Evolutionary conservation across 2,113 vertebrate genomes (phyloP), one percentile per base, ranked within the genome.

Genomic region (Variabilichromis moorii): DNA sequence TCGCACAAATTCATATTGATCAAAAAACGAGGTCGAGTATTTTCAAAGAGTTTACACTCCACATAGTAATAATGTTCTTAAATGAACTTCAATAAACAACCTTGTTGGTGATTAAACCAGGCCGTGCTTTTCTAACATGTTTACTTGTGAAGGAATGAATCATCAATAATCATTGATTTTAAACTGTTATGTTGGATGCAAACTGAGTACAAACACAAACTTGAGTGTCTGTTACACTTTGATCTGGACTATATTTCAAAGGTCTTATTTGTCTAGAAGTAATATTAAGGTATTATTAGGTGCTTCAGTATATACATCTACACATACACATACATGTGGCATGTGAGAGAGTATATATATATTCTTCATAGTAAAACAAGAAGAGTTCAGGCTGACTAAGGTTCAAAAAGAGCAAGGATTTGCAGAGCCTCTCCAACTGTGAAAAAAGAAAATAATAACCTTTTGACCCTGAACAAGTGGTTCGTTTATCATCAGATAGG

Each of bases 401-500:
- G 5, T 42, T 71, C 37, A 42, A n/a, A 21, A 2, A 50, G 13
- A 51, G 21, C 78, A 80, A 55, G 13, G n/a, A 40, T 45, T 11
- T 3, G 12, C 33, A 47, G 9, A 26, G 40, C 6, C 33, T 33
- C 6, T n/a, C 73, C 13, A 2, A 57, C 73, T 83, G 51, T 8
- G 42, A 88, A 66, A 40, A 21, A 76, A 73, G 53, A 5, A 5
- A 12, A 40, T 13, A 6, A 31, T 19, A 17, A 54, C 73, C 50
- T n/a, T 86, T 47, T 73, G 31, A 88, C 88, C 76, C n/a, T 12
- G 31, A 84, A 88, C 47, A 85, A 80, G 55, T 16, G 35, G 13
- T 40, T 78, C 5, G 40, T 85, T 84, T 51, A 86, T 86, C 42
- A 54, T 85, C 50, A 59, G 63, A 73, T 8, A 9, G 12, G 50